Percentiles rank a stretch among this genome's conserved stretches.
Conservation (phyloP, 2,888 invertebrate species). For the Drosophila monieri region DNA sequence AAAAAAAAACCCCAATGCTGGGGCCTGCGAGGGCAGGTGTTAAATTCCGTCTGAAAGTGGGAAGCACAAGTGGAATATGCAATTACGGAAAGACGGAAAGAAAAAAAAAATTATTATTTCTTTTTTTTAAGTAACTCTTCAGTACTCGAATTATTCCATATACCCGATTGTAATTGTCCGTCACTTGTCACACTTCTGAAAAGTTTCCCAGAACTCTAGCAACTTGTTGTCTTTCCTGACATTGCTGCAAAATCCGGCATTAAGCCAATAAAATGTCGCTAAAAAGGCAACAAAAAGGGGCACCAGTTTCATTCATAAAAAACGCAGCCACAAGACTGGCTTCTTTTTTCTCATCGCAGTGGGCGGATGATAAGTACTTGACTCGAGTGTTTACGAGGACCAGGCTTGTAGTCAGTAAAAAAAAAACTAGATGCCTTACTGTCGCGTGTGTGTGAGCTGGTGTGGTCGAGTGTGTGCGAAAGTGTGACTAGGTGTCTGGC, state of each 20-base stretch:
- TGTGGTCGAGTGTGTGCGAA: slow-evolving; percentile 16
- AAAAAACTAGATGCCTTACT: slow-evolving; percentile 40
- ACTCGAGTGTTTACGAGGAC: slow-evolving; percentile 61
- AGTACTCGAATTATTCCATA: no score
- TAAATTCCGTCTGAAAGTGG: slow-evolving; percentile 23
- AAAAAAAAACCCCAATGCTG: not conserved
- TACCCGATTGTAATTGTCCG: not conserved
- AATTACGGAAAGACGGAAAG: slow-evolving; percentile 9
- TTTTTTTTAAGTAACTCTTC: not conserved
- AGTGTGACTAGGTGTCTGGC: slow-evolving; percentile 65
- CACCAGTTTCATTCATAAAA: slow-evolving; percentile 73
- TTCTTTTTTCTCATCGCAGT: not conserved
- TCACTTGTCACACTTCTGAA: not conserved
- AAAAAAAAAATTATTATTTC: not conserved
- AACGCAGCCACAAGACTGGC: slow-evolving; percentile 48
- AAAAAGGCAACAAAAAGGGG: slow-evolving; percentile 49
- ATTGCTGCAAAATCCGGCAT: slow-evolving; percentile 50
- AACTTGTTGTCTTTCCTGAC: slow-evolving; percentile 9
- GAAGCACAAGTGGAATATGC: slow-evolving; percentile 23
- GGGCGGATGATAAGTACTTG: slow-evolving; percentile 30
- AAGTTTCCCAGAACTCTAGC: not conserved
- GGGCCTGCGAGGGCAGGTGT: slow-evolving; percentile 32
- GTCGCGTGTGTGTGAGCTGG: slow-evolving; percentile 55
- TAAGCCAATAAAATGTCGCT: slow-evolving; percentile 62
- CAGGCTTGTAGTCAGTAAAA: slow-evolving; percentile 26